These are phyloP conservation scores for Acleris literana DNA, from an alignment of 2,888 invertebrate genomes.

Conservation along the genomic window DNA sequence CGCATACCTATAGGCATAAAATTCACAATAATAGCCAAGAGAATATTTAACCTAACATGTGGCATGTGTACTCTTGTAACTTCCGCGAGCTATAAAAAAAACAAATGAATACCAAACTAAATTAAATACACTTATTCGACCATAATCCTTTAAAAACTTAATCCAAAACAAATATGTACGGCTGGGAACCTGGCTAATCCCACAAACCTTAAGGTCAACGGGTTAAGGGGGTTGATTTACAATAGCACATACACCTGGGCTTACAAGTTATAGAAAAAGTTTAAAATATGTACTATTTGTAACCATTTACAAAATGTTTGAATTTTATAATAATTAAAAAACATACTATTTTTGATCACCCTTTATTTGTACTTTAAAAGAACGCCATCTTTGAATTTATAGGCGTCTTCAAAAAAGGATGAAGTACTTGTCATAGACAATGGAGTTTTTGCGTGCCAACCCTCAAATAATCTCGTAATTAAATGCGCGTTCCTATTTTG, in stretches of 20 bases:
- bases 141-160: slow-evolving; percentile 30
- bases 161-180: slow-evolving; percentile 32
- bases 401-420: slow-evolving; percentile 1
- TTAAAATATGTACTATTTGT: not conserved
- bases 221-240: slow-evolving; percentile 60
- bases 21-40: no score
- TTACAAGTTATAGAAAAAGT: not conserved
- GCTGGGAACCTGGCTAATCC: slow-evolving; percentile 62
- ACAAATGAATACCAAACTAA: not conserved
- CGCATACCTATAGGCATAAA: no score
- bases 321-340: no score
- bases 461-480: slow-evolving; percentile 57
- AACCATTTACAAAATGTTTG: no score
- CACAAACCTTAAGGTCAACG: slow-evolving; percentile 55
- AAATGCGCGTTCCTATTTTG: slow-evolving; percentile 62
- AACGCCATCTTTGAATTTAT: not conserved
- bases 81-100: no score
- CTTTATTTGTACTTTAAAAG: not conserved
- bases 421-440: slow-evolving; percentile 16
- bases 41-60: no score
- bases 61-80: no score
- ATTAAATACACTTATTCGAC: slow-evolving; percentile 14
- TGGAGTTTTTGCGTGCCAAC: slow-evolving; percentile 30
- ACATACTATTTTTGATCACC: no score
- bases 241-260: slow-evolving; percentile 43